Evolutionary conservation across 2,113 vertebrate genomes (phyloP).

Genomic region (Cyanistes caeruleus): DNA sequence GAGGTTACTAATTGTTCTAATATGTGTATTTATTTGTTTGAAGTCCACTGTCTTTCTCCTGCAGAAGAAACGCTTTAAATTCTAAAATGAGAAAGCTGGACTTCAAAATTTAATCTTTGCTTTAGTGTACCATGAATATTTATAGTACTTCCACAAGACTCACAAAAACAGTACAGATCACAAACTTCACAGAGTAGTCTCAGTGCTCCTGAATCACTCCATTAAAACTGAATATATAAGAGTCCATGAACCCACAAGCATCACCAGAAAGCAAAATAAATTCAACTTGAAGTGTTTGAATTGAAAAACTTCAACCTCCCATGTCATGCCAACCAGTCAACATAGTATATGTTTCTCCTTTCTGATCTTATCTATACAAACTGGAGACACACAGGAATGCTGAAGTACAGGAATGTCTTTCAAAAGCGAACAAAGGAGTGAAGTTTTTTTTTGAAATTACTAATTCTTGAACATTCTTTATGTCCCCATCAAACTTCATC

Average conservation of each 20-base stretch:
- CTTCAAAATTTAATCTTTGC: slow-evolving; percentile 27
- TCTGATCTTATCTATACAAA: neutral
- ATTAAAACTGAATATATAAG: slow-evolving; percentile 16
- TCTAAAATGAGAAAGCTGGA: neutral
- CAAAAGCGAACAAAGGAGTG: neutral
- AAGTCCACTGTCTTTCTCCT: neutral
- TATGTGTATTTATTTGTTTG: neutral
- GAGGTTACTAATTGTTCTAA: neutral
- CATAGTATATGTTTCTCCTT: neutral
- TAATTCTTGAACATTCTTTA: neutral
- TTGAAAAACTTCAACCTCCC: neutral
- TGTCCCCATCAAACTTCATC: neutral
- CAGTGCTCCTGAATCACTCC: slow-evolving; percentile 6
- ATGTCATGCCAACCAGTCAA: neutral
- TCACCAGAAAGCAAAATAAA: slow-evolving; percentile 22
- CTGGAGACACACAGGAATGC: neutral
- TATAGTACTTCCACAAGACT: neutral
- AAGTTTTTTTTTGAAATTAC: neutral
- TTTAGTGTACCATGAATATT: slow-evolving; percentile 36
- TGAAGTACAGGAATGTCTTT: neutral
- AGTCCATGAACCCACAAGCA: slow-evolving; percentile 1
- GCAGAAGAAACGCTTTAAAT: neutral
- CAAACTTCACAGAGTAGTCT: slow-evolving; percentile 16
- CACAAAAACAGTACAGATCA: neutral
- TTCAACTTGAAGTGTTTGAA: neutral